Evolutionary conservation across 2,888 invertebrate species (phyloP).

Genomic region (Leptinotarsa juncta): DNA sequence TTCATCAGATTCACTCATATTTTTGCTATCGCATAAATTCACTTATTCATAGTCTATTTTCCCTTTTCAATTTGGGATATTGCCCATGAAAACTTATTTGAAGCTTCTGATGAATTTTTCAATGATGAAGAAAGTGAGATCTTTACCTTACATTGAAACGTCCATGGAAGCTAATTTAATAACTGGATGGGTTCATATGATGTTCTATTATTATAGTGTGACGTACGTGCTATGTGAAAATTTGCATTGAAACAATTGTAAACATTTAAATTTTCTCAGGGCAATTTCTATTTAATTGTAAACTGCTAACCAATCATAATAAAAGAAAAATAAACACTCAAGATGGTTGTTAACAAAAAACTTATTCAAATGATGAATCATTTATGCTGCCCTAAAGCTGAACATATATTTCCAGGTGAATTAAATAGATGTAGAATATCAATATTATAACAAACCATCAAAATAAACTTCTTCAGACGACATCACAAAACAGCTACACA

Average conservation of each 20-base stretch:
- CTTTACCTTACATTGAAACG: constrained; percentile 11
- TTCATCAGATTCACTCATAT: constrained; percentile 51
- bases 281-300: too few relatives aligned
- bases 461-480: too few relatives aligned
- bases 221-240: constrained; percentile 32
- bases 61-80: constrained; percentile 17
- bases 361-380: too few relatives aligned
- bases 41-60: constrained; percentile 13
- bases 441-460: too few relatives aligned
- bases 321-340: too few relatives aligned
- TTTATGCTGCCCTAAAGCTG: too few relatives aligned
- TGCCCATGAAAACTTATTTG: constrained; percentile 26
- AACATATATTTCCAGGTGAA: too few relatives aligned
- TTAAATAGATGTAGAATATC: too few relatives aligned
- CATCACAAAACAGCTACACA: too few relatives aligned
- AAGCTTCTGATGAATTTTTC: neutral
- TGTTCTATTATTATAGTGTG: constrained; percentile 43
- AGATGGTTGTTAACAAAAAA: too few relatives aligned
- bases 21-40: constrained; percentile 16
- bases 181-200: constrained; percentile 20
- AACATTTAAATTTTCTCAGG: neutral
- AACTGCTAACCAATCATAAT: too few relatives aligned
- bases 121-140: neutral
- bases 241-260: constrained; percentile 30
- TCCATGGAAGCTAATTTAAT: constrained; percentile 15